phyloP scores from a whole-genome alignment of 2,113 vertebrate genomes.

The Mustela lutreola region DNA sequence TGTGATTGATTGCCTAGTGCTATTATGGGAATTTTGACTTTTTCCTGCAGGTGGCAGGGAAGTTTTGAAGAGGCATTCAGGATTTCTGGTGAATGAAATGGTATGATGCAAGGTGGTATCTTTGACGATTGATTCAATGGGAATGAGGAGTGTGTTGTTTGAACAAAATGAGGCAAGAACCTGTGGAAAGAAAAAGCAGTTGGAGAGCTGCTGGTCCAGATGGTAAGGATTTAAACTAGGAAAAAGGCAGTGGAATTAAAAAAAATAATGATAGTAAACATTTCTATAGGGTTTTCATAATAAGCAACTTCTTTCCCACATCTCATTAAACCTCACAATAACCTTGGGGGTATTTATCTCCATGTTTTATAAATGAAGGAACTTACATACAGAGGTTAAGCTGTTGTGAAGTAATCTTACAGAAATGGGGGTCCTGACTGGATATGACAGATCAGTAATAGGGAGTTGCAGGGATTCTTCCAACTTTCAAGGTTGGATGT shows the following conservation, averaged over 20 bases:
- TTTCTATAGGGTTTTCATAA: neutral
- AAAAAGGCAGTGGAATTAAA: neutral
- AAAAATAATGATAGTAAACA: neutral
- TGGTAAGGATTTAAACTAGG: neutral
- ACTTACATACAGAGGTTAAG: neutral
- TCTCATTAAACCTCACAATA: neutral
- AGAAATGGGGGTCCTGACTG: neutral
- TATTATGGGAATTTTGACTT: neutral
- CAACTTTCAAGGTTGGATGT: neutral
- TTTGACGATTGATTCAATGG: neutral
- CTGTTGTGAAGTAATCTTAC: neutral
- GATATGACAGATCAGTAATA: neutral
- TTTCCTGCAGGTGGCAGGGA: neutral
- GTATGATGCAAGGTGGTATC: neutral
- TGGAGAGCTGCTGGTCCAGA: neutral
- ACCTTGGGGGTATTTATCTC: neutral
- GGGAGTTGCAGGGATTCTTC: neutral
- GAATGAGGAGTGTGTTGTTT: neutral
- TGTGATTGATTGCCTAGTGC: neutral
- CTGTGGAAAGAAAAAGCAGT: neutral
- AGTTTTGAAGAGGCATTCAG: neutral
- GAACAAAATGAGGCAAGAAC: neutral
- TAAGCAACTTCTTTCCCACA: neutral
- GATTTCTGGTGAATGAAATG: conserved; percentile 42
- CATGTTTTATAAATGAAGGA: conserved; percentile 30